Base-by-base conservation (phyloP, 2,888 invertebrate species). In the Cryptosula pallasiana region DNA sequence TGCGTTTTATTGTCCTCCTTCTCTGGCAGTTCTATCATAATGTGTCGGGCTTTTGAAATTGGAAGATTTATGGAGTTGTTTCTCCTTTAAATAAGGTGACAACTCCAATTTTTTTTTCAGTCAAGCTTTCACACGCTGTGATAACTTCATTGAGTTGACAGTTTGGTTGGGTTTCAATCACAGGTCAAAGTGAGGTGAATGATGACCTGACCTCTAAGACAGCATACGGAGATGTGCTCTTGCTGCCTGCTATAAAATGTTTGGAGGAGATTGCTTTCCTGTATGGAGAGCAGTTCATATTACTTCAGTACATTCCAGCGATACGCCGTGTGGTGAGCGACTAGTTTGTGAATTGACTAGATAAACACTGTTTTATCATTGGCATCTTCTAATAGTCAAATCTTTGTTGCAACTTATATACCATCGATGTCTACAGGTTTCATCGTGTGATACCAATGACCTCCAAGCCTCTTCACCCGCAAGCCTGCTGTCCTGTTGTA, bases 181-280 rank as follows among this genome's bases (percentile, higher is more conserved):
- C 20, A 45, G 45, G 45, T 45, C 45, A 20, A 45, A 45, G 9
- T 13, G 57, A 23, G 25, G 3, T 27, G 5, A 63, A 2, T 16
- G 29, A 27, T 32, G 63, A 63, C 13, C 32, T 63, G 63, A 32
- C 32, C 16, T 63, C 63, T 13, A 73, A 77, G 16, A 74, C 78
- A 36, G 79, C 87, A 90, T 80, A 78, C 54, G 87, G 96, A 0
- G 97, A 98, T 86, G 87, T 87, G 72, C 92, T 92, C 83, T 92
- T 95, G 0, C 87, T 88, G 35, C 91, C 92, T 81, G 94, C 98
- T n/a, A 88, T 97, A 75, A 92, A 93, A 78, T 95, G 95, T 83
- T 89, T 98, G 34, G 90, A 91, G 74, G 90, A 92, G 75, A 93
- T 97, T 77, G 92, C 94, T 72, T 90, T 78, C 25, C 73, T 83